phyloP scores from a whole-genome alignment of 2,888 invertebrate genomes.

The Sericinus montela region DNA sequence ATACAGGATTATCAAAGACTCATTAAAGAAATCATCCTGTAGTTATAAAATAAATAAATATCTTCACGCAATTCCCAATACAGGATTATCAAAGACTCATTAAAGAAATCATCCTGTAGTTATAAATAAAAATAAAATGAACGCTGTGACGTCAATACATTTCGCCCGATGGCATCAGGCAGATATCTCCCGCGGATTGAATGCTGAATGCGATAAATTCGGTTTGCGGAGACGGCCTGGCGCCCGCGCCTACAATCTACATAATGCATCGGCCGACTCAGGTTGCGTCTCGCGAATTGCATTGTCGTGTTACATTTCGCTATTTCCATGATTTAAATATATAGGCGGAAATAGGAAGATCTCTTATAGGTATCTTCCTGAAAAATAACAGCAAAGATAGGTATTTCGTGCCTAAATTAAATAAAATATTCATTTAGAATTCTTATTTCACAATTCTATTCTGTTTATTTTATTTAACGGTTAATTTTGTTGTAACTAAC shows the following conservation, averaged over 20 bases:
- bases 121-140: constrained; percentile 20
- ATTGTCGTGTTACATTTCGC: constrained; percentile 43
- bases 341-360: constrained; percentile 1
- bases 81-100: too few relatives aligned
- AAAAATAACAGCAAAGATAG: too few relatives aligned
- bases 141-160: constrained; percentile 33
- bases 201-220: constrained; percentile 77
- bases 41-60: too few relatives aligned
- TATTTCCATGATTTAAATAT: constrained; percentile 14
- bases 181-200: constrained; percentile 67
- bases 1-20: too few relatives aligned
- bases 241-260: constrained; percentile 58
- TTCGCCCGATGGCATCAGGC: constrained; percentile 52
- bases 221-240: constrained; percentile 56
- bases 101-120: too few relatives aligned
- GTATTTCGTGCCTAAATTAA: too few relatives aligned
- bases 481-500: too few relatives aligned
- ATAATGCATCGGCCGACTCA: constrained; percentile 53
- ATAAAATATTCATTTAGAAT: too few relatives aligned
- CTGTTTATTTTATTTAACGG: too few relatives aligned
- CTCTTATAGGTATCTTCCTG: not conserved
- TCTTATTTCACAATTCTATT: too few relatives aligned
- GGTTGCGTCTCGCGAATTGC: constrained; percentile 38
- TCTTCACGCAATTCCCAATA: too few relatives aligned
- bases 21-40: too few relatives aligned